A percentile compares a stretch with the other conserved stretches of the same genome.
Conservation (phyloP, 2,888 invertebrate genomes). For the Meiosimyza platycephala region DNA sequence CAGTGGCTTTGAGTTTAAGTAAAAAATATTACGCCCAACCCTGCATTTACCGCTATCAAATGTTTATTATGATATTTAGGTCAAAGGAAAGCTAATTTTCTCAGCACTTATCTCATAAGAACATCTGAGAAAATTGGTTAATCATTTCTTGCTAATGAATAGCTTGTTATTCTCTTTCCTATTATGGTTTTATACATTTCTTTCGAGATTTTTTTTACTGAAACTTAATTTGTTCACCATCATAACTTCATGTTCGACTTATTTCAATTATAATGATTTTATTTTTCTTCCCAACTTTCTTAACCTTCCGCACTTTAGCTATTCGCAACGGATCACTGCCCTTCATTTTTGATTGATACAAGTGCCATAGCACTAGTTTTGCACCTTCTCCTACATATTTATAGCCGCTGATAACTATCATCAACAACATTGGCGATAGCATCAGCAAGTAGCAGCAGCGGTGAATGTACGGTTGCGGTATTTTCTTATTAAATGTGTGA, state of each 20-base stretch:
- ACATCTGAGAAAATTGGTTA: too few relatives aligned
- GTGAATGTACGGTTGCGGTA: not conserved
- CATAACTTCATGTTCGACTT: conserved; percentile 18
- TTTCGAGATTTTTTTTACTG: conserved; percentile 2
- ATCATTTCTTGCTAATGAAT: conserved; percentile 29
- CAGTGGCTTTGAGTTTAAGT: too few relatives aligned
- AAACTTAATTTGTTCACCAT: conserved; percentile 35
- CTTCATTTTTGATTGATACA: conserved; percentile 22
- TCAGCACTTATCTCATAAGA: too few relatives aligned
- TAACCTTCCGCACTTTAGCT: conserved; percentile 40
- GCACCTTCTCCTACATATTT: conserved; percentile 13
- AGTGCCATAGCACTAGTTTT: not conserved
- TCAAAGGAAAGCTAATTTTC: too few relatives aligned
- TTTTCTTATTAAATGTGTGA: conserved; percentile 33
- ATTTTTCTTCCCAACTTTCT: conserved; percentile 27
- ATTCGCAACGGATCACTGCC: conserved; percentile 42
- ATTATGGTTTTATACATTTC: not conserved
- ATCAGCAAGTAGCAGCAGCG: not conserved
- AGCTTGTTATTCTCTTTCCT: conserved; percentile 18
- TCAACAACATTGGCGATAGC: conserved; percentile 17
- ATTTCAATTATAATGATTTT: conserved; percentile 5
- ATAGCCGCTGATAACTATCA: conserved; percentile 42
- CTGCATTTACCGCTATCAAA: too few relatives aligned
- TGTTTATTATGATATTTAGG: too few relatives aligned
- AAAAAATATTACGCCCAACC: too few relatives aligned